Evolutionary conservation across 1,140 invertebrate genomes (phyloP).

Genomic region (Euschistus heros): DNA sequence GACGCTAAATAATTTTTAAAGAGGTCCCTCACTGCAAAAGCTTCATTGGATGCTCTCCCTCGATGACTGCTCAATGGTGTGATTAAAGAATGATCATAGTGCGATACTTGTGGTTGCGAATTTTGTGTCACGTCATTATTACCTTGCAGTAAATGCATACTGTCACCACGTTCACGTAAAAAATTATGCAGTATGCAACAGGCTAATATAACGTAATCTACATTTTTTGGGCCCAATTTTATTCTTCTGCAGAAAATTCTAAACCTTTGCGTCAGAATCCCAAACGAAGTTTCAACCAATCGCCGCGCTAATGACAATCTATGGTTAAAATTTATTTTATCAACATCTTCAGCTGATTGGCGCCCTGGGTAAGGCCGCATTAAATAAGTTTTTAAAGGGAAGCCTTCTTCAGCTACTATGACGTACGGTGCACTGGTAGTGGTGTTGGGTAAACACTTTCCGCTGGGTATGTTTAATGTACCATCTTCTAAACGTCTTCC

Average conservation of each 20-base stretch:
- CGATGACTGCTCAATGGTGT: too few relatives aligned
- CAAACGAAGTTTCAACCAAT: not conserved
- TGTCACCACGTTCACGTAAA: not conserved
- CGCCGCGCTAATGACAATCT: not conserved
- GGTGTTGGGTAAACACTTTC: not conserved
- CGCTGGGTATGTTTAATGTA: not conserved
- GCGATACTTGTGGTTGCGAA: not conserved
- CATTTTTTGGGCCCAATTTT: not conserved
- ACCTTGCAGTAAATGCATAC: not conserved
- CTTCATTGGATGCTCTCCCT: too few relatives aligned
- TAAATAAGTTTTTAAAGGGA: not conserved
- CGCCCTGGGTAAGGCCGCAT: not conserved
- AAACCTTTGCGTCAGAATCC: not conserved
- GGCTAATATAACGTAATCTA: not conserved
- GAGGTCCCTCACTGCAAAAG: too few relatives aligned
- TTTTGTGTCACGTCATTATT: not conserved
- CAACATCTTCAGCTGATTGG: not conserved
- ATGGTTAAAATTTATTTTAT: not conserved
- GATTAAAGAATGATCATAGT: not conserved
- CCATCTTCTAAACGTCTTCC: not conserved
- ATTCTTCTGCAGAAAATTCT: not conserved
- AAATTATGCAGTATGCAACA: not conserved
- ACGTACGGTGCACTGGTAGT: not conserved
- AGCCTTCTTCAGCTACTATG: not conserved
- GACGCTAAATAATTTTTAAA: too few relatives aligned